Evolutionary conservation across 2,888 invertebrate species (phyloP).

Genomic region (Anorthoa munda): DNA sequence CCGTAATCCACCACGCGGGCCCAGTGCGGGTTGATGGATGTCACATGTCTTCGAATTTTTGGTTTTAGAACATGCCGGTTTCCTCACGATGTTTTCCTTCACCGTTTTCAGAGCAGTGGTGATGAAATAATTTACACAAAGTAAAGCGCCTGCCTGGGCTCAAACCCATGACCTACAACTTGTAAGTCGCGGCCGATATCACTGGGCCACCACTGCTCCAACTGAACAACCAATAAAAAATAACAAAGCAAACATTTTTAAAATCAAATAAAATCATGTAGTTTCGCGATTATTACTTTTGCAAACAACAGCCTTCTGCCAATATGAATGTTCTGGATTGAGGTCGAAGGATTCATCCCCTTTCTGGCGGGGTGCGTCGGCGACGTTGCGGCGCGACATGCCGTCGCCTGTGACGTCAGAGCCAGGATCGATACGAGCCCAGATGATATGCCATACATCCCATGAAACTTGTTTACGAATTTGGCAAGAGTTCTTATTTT

Average conservation of each 20-base stretch:
- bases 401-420: slow-evolving; percentile 84
- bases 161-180: too few species aligned
- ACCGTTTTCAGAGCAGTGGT: too few species aligned
- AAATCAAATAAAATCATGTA: slow-evolving; percentile 34
- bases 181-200: too few species aligned
- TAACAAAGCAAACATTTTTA: slow-evolving; percentile 12
- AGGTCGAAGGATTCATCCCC: slow-evolving; percentile 82
- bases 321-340: slow-evolving; percentile 68
- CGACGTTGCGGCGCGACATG: slow-evolving; percentile 82
- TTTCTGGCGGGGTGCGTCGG: slow-evolving; percentile 78
- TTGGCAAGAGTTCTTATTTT: slow-evolving; percentile 64
- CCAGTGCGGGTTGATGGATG: too few species aligned
- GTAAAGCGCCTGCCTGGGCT: too few species aligned
- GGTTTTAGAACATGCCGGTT: too few species aligned
- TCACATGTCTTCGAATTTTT: too few species aligned
- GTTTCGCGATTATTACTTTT: slow-evolving; percentile 49
- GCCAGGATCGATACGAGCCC: slow-evolving; percentile 78
- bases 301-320: slow-evolving; percentile 53
- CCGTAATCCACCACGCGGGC: too few species aligned
- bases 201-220: too few species aligned
- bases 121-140: too few species aligned
- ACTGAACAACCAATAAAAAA: not conserved
- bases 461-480: slow-evolving; percentile 47
- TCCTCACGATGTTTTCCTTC: too few species aligned
- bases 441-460: slow-evolving; percentile 76